phyloP scores from a whole-genome alignment of 2,113 vertebrate genomes.

The Podilymbus podiceps region DNA sequence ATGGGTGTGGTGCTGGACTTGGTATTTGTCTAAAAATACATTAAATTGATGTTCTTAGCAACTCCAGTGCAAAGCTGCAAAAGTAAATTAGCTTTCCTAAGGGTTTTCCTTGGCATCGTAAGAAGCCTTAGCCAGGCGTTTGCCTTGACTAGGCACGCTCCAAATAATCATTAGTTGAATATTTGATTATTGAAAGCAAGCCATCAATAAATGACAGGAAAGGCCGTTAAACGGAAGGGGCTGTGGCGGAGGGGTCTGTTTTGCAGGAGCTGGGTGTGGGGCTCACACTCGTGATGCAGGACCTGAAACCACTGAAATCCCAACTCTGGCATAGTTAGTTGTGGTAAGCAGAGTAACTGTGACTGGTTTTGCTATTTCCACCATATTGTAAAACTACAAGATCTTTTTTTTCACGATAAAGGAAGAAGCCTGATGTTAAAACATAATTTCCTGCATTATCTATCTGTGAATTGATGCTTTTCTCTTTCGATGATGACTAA shows the following conservation, averaged over 20 bases:
- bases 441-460: not conserved
- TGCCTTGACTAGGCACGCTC: not conserved
- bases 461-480: not conserved
- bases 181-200: constrained; percentile 14
- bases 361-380: not conserved
- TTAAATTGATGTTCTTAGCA: not conserved
- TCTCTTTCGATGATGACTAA: not conserved
- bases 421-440: not conserved
- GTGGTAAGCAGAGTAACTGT: not conserved
- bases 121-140: not conserved
- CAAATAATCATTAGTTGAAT: not conserved
- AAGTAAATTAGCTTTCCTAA: not conserved
- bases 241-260: not conserved
- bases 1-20: not conserved
- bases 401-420: not conserved
- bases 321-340: too few relatives aligned
- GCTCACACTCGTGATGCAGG: fast-evolving
- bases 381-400: not conserved
- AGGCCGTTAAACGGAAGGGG: not conserved
- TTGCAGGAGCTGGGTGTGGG: not conserved
- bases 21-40: not conserved
- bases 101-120: not conserved
- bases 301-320: not conserved
- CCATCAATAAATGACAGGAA: not conserved
- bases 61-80: not conserved